These are phyloP conservation scores for Xanthia icteritia DNA, from an alignment of 2,888 invertebrate genomes.

Conservation along the genomic window DNA sequence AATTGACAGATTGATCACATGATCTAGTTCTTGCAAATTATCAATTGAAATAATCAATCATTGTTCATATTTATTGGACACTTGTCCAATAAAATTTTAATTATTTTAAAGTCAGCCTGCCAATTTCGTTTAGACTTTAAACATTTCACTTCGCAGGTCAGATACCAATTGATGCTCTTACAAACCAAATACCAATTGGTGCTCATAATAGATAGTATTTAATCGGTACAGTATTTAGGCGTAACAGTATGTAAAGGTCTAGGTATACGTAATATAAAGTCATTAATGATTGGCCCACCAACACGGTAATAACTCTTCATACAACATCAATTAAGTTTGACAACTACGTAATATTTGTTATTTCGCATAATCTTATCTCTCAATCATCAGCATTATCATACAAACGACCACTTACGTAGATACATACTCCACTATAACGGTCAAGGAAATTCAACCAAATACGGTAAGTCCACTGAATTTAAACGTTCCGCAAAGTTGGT, in stretches of 20 bases:
- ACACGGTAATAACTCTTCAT: slow-evolving; percentile 16
- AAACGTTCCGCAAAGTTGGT: slow-evolving; percentile 15
- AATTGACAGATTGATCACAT: slow-evolving; percentile 15
- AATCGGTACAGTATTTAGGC: neutral
- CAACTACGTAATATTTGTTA: slow-evolving; percentile 40
- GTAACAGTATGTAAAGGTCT: neutral
- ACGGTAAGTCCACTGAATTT: slow-evolving; percentile 26
- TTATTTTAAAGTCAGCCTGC: slow-evolving; percentile 9
- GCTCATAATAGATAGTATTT: neutral
- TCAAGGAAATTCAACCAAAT: slow-evolving; percentile 38
- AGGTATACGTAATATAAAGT: neutral
- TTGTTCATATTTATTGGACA: slow-evolving; percentile 6
- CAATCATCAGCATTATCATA: slow-evolving; percentile 54
- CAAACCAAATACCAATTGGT: neutral
- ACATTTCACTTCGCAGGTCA: slow-evolving; percentile 19
- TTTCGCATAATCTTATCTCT: slow-evolving; percentile 52
- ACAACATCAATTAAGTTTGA: slow-evolving; percentile 35
- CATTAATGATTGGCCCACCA: neutral
- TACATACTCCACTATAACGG: slow-evolving; percentile 26
- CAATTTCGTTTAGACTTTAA: slow-evolving; percentile 21
- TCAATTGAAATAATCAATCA: slow-evolving; percentile 30
- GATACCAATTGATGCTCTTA: no score
- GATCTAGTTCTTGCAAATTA: slow-evolving; percentile 14
- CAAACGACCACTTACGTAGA: slow-evolving; percentile 36
- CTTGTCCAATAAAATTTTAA: slow-evolving; percentile 22